Percentiles rank a stretch among this genome's conserved stretches.
phyloP scores from a whole-genome alignment of 2,113 vertebrate species.

The Thymallus thymallus region DNA sequence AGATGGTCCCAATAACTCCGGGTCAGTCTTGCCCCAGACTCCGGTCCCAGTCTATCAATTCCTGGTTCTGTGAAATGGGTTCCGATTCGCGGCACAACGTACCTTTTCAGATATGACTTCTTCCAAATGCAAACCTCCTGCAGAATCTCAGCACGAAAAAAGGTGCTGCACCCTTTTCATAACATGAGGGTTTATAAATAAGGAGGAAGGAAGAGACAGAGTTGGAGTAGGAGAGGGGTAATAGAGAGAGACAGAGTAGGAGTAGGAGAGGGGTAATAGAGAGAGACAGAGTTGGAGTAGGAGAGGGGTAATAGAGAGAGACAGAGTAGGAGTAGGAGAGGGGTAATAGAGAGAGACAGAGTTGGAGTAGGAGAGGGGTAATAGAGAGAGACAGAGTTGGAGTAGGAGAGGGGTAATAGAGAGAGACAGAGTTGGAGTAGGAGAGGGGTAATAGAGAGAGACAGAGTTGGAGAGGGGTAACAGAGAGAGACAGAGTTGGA shows the following conservation, averaged over 20 bases:
- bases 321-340: not conserved
- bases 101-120: conserved; percentile 24
- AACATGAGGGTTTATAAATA: conserved; percentile 6
- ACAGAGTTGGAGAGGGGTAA: too few species aligned
- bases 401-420: too few species aligned
- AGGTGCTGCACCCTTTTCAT: not conserved
- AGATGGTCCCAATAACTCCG: conserved; percentile 68
- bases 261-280: too few species aligned
- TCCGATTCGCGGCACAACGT: conserved; percentile 16
- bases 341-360: not conserved
- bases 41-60: conserved; percentile 21
- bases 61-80: conserved; percentile 27
- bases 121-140: conserved; percentile 45
- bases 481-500: not conserved
- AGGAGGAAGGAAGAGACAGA: not conserved
- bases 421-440: not conserved
- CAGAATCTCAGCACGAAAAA: not conserved
- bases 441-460: not conserved
- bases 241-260: not conserved
- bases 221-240: not conserved
- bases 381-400: not conserved
- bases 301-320: not conserved
- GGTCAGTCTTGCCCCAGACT: not conserved
- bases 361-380: not conserved
- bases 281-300: not conserved